Conservation (phyloP, 2,888 invertebrate species). For the Anorthoa munda region DNA sequence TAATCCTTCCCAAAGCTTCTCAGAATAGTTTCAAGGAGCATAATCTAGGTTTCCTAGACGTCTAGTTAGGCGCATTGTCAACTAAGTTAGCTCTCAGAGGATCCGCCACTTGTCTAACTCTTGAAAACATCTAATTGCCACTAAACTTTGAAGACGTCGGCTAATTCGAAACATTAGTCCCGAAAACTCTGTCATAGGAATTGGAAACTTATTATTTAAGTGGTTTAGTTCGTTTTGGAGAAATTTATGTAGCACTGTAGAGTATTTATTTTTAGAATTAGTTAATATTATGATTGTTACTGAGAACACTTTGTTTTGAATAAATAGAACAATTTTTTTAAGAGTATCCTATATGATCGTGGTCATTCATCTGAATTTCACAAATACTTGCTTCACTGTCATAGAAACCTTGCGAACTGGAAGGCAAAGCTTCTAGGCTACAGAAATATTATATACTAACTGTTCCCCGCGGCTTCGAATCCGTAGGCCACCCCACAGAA, state of each 20-base stretch:
- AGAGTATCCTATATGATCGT: too few species aligned
- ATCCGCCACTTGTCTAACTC: constrained; percentile 53
- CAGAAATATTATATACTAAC: too few species aligned
- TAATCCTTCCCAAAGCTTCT: constrained; percentile 14
- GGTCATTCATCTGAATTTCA: too few species aligned
- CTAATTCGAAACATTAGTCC: constrained; percentile 52
- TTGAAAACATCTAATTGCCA: constrained; percentile 65
- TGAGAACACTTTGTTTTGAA: constrained; percentile 1
- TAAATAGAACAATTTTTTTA: background rate
- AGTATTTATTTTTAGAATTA: background rate
- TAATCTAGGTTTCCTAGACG: constrained; percentile 48
- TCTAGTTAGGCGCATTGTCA: constrained; percentile 59
- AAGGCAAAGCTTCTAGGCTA: background rate
- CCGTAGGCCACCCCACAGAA: too few species aligned
- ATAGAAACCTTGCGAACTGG: background rate
- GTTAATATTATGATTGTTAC: background rate
- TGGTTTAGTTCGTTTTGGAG: constrained; percentile 4
- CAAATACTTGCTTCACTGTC: background rate
- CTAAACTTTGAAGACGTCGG: constrained; percentile 53
- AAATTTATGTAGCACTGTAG: too few species aligned
- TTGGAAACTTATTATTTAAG: constrained; percentile 20
- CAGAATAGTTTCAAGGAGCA: constrained; percentile 46
- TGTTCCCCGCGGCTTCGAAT: too few species aligned
- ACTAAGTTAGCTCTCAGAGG: constrained; percentile 56
- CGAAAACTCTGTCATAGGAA: constrained; percentile 23